Conservation (phyloP, 2,113 vertebrate species). For the Glaucidium brasilianum region DNA sequence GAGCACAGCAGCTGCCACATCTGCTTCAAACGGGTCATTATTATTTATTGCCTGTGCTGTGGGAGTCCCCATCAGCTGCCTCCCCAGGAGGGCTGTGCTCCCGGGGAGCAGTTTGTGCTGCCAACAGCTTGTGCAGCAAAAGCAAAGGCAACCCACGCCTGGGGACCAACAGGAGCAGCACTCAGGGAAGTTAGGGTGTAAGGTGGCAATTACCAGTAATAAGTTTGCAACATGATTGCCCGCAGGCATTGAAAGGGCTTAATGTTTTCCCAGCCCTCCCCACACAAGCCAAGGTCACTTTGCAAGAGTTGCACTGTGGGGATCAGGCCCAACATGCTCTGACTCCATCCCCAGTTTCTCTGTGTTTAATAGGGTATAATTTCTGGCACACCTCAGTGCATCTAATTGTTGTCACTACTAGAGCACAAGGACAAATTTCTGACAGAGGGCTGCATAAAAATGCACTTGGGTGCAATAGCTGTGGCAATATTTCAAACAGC, state of each 20-base stretch:
- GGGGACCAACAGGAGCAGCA: neutral
- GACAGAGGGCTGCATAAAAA: slow-evolving; percentile 48
- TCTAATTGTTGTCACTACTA: slow-evolving; percentile 29
- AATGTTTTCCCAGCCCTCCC: neutral
- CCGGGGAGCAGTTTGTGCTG: neutral
- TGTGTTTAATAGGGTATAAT: neutral
- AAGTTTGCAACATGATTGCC: neutral
- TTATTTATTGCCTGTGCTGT: neutral
- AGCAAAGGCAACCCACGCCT: neutral
- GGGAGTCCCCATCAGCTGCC: neutral
- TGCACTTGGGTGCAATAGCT: slow-evolving; percentile 48
- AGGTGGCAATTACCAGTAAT: neutral
- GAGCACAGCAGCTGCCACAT: neutral
- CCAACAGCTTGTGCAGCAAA: neutral
- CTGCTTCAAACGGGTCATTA: neutral
- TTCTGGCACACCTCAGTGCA: slow-evolving; percentile 32
- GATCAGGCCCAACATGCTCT: neutral
- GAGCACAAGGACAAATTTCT: slow-evolving; percentile 55
- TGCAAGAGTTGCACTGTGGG: neutral
- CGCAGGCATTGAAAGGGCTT: neutral
- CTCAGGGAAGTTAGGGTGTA: neutral
- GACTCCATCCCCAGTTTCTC: neutral
- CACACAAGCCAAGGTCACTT: neutral
- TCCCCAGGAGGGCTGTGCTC: neutral
- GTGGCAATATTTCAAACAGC: slow-evolving; percentile 48